These are phyloP conservation scores for Tipula lateralis DNA, from an alignment of 2,888 invertebrate species.

Conservation along the genomic window DNA sequence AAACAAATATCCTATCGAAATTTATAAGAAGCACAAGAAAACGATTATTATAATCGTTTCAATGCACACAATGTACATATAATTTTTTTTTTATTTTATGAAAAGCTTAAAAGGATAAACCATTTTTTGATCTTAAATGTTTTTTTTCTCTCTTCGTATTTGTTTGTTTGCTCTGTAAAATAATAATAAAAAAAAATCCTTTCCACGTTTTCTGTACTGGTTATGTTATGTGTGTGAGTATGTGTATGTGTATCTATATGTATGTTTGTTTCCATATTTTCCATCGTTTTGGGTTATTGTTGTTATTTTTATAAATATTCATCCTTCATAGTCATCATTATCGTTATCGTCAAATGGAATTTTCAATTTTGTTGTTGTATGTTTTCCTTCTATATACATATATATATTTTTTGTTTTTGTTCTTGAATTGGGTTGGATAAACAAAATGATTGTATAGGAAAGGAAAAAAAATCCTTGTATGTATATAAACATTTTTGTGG, in stretches of 20 bases:
- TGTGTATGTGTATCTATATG: too few relatives aligned
- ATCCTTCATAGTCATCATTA: conserved; percentile 19
- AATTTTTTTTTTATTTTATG: neutral
- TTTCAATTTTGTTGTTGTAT: neutral
- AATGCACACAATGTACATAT: conserved; percentile 27
- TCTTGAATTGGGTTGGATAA: conserved; percentile 19
- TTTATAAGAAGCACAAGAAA: conserved; percentile 25
- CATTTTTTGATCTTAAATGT: conserved; percentile 9
- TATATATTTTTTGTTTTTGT: neutral
- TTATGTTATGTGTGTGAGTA: neutral
- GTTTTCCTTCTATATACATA: neutral
- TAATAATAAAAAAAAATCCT: conserved; percentile 19
- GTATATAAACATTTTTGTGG: neutral
- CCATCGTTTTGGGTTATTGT: neutral
- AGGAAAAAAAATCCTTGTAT: neutral
- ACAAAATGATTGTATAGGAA: neutral
- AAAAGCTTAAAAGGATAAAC: conserved; percentile 29
- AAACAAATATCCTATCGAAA: conserved; percentile 29
- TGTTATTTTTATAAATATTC: conserved; percentile 24
- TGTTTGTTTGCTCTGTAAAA: conserved; percentile 1
- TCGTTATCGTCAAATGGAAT: conserved; percentile 24
- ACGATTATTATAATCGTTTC: conserved; percentile 30
- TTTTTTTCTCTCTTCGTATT: neutral
- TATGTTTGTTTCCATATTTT: neutral
- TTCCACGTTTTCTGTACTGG: neutral